Conservation (phyloP, 1,140 invertebrate species). For the Chironomus striatipennis region DNA sequence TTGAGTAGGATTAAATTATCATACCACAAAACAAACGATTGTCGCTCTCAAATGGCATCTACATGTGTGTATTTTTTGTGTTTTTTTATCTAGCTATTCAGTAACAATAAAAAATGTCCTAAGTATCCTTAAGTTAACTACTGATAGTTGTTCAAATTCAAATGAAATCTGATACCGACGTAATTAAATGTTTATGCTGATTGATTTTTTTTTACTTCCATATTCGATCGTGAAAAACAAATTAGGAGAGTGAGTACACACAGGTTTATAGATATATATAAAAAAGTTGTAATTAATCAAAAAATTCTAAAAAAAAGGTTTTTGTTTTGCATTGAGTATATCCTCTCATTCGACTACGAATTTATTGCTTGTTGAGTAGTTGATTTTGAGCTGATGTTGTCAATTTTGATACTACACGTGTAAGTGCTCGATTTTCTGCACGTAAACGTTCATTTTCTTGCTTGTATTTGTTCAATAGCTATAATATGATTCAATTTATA, state of each 20-base stretch:
- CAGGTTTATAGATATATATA: no score
- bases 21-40: conserved; percentile 10
- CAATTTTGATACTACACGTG: conserved; percentile 90
- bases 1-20: conserved; percentile 16
- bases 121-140: no score
- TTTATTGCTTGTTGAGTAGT: conserved; percentile 38
- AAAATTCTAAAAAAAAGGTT: no score
- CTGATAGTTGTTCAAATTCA: no score
- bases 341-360: conserved; percentile 28
- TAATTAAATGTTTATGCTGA: no score
- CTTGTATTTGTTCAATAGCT: conserved; percentile 97
- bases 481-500: conserved; percentile 47
- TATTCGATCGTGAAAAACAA: no score
- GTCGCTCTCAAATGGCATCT: conserved; percentile 3
- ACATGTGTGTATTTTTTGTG: neutral
- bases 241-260: no score
- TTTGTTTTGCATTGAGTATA: no score
- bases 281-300: no score
- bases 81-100: neutral
- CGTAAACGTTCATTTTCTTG: conserved; percentile 93
- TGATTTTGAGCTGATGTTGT: conserved; percentile 66
- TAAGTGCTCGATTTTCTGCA: conserved; percentile 90
- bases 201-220: no score
- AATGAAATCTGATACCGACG: no score
- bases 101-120: neutral